Base-by-base conservation (phyloP, 1,140 invertebrate genomes). In the Heliothis virescens region DNA sequence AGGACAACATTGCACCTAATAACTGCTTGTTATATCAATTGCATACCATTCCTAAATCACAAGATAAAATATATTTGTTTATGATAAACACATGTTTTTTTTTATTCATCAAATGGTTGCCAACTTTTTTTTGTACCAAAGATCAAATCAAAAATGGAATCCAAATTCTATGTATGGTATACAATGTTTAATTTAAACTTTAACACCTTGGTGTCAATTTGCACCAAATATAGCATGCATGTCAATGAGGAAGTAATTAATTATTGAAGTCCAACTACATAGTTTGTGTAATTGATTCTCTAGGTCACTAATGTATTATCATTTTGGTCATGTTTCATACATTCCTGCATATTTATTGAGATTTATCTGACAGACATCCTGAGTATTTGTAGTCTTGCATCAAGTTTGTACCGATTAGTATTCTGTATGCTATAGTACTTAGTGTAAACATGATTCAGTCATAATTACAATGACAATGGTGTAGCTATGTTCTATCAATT, bases 241-340 rank as follows among this genome's bases (percentile, higher is more conserved):
- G 29, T 48, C 78, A 79, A 85, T 79, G 74, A 87, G 85, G 84
- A 88, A 84, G 81, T 80, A 72, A 69, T 67, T 82, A 60, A 73
- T 80, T 76, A 85, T 85, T 84, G 75, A 78, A 74, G 74, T 83
- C 81, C 67, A 76, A 79, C 52, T 83, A 16, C 48, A 53, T 65
- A 63, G 29, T 75, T 48, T n/a, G 53, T 21, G 48, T 65, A 86
- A 84, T 89, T 86, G 74, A 85, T 83, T 85, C 83, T 85, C 83
- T 85, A 87, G 86, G 85, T 80, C 83, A 83, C 60, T 80, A 78
- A 79, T 69, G 26, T 59, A 81, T 82, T 87, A 75, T 82, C 71
- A 79, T 82, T 87, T 72, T 75, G 59, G 62, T 81, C 80, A 72
- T 79, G 63, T 79, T 81, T 76, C 15, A 75, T 83, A 67, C 53